A percentile compares a stretch with the other conserved stretches of the same genome.
phyloP scores from a whole-genome alignment of 1,140 invertebrate species.

The Dendroctonus ponderosae region DNA sequence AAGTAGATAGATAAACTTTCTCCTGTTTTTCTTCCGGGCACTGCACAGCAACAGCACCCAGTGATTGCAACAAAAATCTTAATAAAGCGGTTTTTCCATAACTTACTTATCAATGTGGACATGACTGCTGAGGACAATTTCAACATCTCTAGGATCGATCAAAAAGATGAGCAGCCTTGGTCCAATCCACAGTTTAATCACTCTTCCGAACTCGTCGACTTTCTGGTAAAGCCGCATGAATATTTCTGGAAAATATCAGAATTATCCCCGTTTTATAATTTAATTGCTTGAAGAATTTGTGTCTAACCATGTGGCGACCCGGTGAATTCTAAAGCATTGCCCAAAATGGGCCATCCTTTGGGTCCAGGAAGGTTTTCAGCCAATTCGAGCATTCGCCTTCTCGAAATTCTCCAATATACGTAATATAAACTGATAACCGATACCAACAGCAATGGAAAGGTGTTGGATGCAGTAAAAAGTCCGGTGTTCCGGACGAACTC shows the following conservation, averaged over 20 bases:
- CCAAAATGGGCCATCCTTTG: constrained; percentile 64
- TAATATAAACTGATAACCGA: constrained; percentile 68
- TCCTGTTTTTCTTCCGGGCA: too few species aligned
- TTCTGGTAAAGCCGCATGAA: constrained; percentile 62
- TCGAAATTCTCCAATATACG: constrained; percentile 70
- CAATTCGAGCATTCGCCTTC: constrained; percentile 66
- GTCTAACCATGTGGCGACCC: constrained; percentile 48
- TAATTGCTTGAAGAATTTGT: not conserved
- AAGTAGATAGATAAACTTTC: too few species aligned
- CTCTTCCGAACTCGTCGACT: constrained; percentile 57
- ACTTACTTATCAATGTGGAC: constrained; percentile 76
- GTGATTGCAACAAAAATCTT: too few species aligned
- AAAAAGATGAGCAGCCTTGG: constrained; percentile 71
- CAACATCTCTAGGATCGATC: constrained; percentile 70
- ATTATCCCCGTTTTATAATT: not conserved
- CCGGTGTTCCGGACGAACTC: constrained; percentile 43
- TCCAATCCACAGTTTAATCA: constrained; percentile 71
- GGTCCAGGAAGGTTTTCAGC: constrained; percentile 71
- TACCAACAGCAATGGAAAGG: constrained; percentile 68
- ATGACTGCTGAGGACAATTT: constrained; percentile 71
- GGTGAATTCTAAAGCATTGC: constrained; percentile 69
- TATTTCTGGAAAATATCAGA: constrained; percentile 56
- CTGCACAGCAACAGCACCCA: too few species aligned
- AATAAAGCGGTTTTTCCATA: not conserved
- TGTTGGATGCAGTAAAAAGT: constrained; percentile 54